Conservation (phyloP, 2,888 invertebrate species). For the Osedax frankpressi region DNA sequence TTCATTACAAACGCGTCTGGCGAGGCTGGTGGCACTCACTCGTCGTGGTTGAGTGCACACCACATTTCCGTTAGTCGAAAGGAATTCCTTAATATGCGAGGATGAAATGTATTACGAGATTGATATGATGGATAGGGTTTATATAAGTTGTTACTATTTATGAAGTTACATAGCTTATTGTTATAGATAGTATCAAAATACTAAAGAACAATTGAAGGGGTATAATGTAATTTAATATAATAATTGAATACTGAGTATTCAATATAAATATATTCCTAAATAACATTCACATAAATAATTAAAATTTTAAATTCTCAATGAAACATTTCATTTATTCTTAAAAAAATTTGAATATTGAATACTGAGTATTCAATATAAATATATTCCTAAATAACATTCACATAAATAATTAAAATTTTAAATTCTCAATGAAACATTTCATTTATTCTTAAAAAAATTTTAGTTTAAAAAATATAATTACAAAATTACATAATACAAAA, state of each 20-base stretch:
- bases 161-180: too few relatives aligned
- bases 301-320: too few relatives aligned
- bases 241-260: neutral
- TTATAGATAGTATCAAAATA: too few relatives aligned
- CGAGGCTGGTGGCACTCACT: slow-evolving; percentile 40
- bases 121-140: too few relatives aligned
- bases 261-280: neutral
- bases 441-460: too few relatives aligned
- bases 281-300: neutral
- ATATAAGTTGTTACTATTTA: too few relatives aligned
- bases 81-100: neutral
- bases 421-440: too few relatives aligned
- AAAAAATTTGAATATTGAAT: neutral
- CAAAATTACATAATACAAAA: too few relatives aligned
- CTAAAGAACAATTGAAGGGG: too few relatives aligned
- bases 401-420: too few relatives aligned
- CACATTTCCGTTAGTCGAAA: slow-evolving; percentile 29
- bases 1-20: slow-evolving; percentile 38
- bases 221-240: too few relatives aligned
- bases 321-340: too few relatives aligned
- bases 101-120: neutral
- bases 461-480: neutral
- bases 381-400: neutral
- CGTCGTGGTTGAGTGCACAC: slow-evolving; percentile 41
- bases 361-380: neutral